Percentiles rank a stretch among this genome's conserved stretches.
Evolutionary conservation across 1,140 invertebrate species (phyloP).

Genomic region (Lamellibrachia luymesi): DNA sequence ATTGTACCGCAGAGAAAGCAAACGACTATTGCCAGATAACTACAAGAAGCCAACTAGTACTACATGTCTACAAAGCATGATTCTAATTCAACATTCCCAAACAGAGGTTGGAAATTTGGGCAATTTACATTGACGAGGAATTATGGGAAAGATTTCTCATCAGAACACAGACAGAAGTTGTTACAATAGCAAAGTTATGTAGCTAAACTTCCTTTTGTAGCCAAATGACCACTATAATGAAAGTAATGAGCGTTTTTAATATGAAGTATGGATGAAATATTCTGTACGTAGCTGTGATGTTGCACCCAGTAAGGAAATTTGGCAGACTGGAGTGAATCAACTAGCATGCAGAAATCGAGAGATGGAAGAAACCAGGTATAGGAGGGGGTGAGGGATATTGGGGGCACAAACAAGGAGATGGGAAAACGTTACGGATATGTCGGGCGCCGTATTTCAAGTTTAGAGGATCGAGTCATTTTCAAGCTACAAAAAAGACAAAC

Average conservation of each 20-base stretch:
- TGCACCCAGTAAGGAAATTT: neutral
- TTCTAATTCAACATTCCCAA: neutral
- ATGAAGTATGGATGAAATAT: too few relatives aligned
- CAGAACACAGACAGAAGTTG: too few relatives aligned
- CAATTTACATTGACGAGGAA: neutral
- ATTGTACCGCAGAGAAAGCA: neutral
- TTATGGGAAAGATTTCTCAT: neutral
- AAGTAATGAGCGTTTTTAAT: too few relatives aligned
- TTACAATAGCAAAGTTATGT: too few relatives aligned
- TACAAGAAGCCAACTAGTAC: neutral
- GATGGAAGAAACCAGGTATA: neutral
- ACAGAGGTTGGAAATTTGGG: neutral
- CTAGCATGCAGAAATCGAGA: neutral
- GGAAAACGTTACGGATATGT: neutral
- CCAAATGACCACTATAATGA: too few relatives aligned
- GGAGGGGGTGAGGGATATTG: neutral
- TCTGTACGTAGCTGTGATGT: neutral
- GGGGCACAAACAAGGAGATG: neutral
- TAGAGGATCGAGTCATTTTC: neutral
- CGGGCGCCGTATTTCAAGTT: neutral
- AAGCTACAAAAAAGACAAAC: slow-evolving; percentile 1
- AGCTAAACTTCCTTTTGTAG: too few relatives aligned
- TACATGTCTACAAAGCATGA: neutral
- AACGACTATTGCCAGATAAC: neutral
- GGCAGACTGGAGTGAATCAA: neutral